These are phyloP conservation scores for Coenonympha arcania DNA, from an alignment of 2,888 invertebrate genomes.

Conservation along the genomic window DNA sequence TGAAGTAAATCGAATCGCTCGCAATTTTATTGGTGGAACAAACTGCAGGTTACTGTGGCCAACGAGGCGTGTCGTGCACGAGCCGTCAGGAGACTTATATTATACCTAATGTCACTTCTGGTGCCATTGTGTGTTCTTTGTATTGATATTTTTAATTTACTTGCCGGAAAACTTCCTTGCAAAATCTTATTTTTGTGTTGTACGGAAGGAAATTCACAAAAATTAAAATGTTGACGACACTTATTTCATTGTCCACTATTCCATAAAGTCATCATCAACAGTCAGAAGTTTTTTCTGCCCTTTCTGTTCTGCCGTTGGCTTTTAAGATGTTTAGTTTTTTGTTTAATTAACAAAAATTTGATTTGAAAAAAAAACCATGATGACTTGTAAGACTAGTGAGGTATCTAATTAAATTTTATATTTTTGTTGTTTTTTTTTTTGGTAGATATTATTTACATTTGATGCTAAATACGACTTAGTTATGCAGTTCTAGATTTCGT, in stretches of 20 bases:
- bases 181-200: background rate
- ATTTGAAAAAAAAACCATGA: too few relatives aligned
- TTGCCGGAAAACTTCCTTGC: background rate
- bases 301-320: too few relatives aligned
- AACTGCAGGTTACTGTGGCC: slow-evolving; percentile 6
- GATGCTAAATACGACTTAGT: too few relatives aligned
- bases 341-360: too few relatives aligned
- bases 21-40: slow-evolving; percentile 11
- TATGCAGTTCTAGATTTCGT: too few relatives aligned
- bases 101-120: background rate
- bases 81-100: background rate
- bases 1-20: slow-evolving; percentile 1
- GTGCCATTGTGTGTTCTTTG: background rate
- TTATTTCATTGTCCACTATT: background rate
- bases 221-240: background rate
- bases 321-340: too few relatives aligned
- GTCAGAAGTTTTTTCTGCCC: too few relatives aligned
- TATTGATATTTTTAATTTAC: background rate
- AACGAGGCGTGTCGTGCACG: slow-evolving; percentile 15
- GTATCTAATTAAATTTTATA: too few relatives aligned
- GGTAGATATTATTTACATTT: too few relatives aligned
- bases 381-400: too few relatives aligned
- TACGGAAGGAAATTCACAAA: background rate
- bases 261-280: too few relatives aligned
- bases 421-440: too few relatives aligned